Evolutionary conservation across 2,888 invertebrate genomes (phyloP), one percentile per base, ranked within the genome.

Genomic region (Taphrorychus bicolor): DNA sequence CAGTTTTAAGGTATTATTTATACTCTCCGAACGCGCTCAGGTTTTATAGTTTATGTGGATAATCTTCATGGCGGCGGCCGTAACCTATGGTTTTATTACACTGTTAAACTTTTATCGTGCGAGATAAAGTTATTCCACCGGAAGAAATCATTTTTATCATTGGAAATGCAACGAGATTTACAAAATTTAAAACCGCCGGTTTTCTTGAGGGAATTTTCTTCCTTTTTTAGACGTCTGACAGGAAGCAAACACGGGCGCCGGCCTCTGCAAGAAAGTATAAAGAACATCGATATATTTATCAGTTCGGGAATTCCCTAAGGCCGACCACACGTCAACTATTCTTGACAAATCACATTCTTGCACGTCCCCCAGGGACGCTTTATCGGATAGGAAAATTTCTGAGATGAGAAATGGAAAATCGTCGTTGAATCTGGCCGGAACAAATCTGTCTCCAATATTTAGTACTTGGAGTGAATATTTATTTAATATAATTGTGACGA

Each of bases 261-360:
- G 14, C 16, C 7, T 14, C 7, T 45, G 45, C 7, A 45, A 7
- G 32, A 32, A 48, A 48, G 48, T n/a, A n/a, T n/a, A n/a, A n/a
- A 16, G 9, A 17, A 5, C 9, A 48, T 48, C 48, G 5, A 52
- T 52, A 63, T 63, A 64, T 65, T 59, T 59, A 65, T 65, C 65
- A 59, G 23, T 65, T 59, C 17, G 23, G 48, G 23, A 52, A 53
- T 22, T 65, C 65, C 53, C 65, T 40, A 48, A 53, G 53, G 65
- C 21, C 58, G 24, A 59, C 59, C 65, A 51, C 59, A 52, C 59
- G 59, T 65, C 65, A 65, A 59, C 59, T 53, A 45, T 51, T 24
- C 53, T 22, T 59, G 65, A 65, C 59, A 59, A 65, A 59, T 59
- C 65, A 57, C 53, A 21, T 42, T 41, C 42, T 14, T 59, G 45